phyloP scores from a whole-genome alignment of 2,888 invertebrate genomes.

The Rhorus exstirpatorius region DNA sequence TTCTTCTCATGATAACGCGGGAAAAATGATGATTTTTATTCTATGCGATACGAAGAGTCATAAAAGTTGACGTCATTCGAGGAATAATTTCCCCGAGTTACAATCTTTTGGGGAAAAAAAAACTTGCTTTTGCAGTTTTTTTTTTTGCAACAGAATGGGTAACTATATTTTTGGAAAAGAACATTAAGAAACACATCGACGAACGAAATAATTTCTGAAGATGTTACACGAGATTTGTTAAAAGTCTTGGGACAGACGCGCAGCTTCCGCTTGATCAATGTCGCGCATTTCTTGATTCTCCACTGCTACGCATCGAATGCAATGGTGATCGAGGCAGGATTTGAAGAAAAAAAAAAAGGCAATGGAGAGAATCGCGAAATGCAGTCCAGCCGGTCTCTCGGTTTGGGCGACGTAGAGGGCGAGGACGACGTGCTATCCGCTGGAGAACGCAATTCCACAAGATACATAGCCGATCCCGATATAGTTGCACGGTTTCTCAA shows the following conservation, averaged over 20 bases:
- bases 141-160: too few species aligned
- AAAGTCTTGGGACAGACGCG: neutral
- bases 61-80: neutral
- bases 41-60: neutral
- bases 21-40: neutral
- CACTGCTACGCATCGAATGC: conserved; percentile 19
- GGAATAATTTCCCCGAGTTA: too few species aligned
- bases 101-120: too few species aligned
- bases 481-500: conserved; percentile 23
- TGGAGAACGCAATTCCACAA: conserved; percentile 40
- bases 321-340: conserved; percentile 1
- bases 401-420: conserved; percentile 61
- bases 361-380: conserved; percentile 52
- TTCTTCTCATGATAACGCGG: neutral
- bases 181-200: too few species aligned
- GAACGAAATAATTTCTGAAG: too few species aligned
- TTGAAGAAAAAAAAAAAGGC: conserved; percentile 5
- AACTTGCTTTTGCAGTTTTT: too few species aligned
- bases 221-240: too few species aligned
- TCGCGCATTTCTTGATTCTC: conserved; percentile 20
- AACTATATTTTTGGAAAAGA: too few species aligned
- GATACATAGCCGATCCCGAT: conserved; percentile 45
- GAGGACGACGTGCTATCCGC: conserved; percentile 51
- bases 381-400: conserved; percentile 60
- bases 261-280: conserved; percentile 19